phyloP scores from a whole-genome alignment of 2,888 invertebrate species.

The Dorcus hopei region DNA sequence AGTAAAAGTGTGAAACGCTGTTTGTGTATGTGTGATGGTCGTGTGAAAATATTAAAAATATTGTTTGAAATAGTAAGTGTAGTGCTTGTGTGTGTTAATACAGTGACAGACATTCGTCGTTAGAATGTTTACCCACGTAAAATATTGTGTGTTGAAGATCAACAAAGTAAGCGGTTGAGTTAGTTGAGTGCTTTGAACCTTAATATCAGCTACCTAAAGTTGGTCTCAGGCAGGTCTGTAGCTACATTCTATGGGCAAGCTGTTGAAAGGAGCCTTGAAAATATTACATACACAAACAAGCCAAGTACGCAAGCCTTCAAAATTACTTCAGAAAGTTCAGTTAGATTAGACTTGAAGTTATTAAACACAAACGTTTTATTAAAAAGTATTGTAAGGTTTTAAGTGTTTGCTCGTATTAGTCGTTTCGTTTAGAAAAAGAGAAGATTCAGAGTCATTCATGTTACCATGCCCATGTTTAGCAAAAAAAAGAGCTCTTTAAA shows the following conservation, averaged over 20 bases:
- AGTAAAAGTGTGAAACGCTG: not conserved
- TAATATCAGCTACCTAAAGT: constrained; percentile 34
- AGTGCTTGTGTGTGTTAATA: constrained; percentile 1
- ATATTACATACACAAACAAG: constrained; percentile 36
- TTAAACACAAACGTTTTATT: not conserved
- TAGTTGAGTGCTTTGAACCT: constrained; percentile 27
- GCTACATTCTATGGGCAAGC: constrained; percentile 51
- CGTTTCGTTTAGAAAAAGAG: constrained; percentile 2
- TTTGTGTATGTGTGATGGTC: not conserved
- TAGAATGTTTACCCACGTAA: constrained; percentile 20
- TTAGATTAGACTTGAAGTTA: not conserved
- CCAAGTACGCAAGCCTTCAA: constrained; percentile 41
- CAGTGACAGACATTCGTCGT: constrained; percentile 11
- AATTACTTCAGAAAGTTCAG: not conserved
- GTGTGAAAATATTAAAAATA: not conserved
- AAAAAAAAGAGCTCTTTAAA: constrained; percentile 18
- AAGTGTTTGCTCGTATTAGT: not conserved
- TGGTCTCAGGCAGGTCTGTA: constrained; percentile 47
- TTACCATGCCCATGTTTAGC: no score
- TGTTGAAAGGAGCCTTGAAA: constrained; percentile 21
- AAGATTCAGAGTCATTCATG: not conserved
- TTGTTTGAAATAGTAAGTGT: not conserved
- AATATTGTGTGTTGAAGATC: constrained; percentile 34
- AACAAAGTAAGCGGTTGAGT: constrained; percentile 44
- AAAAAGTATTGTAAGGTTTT: not conserved